These are phyloP conservation scores for Campoletis raptor DNA, from an alignment of 2,888 invertebrate species.

Conservation along the genomic window DNA sequence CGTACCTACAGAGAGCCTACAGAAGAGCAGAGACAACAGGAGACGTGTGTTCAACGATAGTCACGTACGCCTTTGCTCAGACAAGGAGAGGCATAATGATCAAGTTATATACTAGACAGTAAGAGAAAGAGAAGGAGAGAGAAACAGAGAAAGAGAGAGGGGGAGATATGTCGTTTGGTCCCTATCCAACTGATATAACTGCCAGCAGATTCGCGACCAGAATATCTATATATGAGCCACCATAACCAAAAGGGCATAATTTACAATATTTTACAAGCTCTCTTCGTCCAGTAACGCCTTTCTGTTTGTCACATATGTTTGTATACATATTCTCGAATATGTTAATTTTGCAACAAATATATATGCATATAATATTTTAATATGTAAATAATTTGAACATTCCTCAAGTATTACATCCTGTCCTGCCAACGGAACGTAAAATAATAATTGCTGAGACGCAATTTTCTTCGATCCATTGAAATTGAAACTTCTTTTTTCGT, in stretches of 20 bases:
- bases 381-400: slow-evolving; percentile 62
- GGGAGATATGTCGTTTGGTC: slow-evolving; percentile 53
- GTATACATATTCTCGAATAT: not conserved
- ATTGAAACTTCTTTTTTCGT: not conserved
- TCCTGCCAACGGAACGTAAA: not conserved
- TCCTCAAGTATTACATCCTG: slow-evolving; percentile 56
- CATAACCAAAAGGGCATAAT: slow-evolving; percentile 13
- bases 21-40: slow-evolving; percentile 21
- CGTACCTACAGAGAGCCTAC: slow-evolving; percentile 49
- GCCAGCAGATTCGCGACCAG: slow-evolving; percentile 50
- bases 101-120: slow-evolving; percentile 17
- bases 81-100: slow-evolving; percentile 47
- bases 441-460: not conserved
- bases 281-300: not conserved
- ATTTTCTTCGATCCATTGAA: not conserved
- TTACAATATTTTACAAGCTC: not conserved
- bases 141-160: slow-evolving; percentile 9
- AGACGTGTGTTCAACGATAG: slow-evolving; percentile 41
- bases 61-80: slow-evolving; percentile 60
- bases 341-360: not conserved
- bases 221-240: slow-evolving; percentile 41
- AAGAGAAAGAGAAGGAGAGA: not conserved
- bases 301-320: not conserved
- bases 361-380: slow-evolving; percentile 9
- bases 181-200: slow-evolving; percentile 63